phyloP scores from a whole-genome alignment of 2,888 invertebrate genomes.

The Drosophila diplacantha region DNA sequence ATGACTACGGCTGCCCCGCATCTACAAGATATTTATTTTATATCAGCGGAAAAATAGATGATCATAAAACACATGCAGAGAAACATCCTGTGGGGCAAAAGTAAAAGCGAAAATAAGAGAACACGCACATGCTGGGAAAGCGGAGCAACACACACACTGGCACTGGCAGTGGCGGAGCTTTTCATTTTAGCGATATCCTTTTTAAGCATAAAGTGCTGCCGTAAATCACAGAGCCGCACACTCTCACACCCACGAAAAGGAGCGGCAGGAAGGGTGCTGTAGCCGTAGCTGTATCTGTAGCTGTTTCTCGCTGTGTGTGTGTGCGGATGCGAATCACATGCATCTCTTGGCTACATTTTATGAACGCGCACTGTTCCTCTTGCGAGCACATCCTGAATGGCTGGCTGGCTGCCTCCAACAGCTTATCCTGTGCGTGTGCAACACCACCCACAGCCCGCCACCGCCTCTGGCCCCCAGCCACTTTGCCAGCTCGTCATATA shows the following conservation, averaged over 20 bases:
- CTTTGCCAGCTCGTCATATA: slow-evolving; percentile 54
- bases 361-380: slow-evolving; percentile 65
- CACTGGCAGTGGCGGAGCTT: slow-evolving; percentile 61
- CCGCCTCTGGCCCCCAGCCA: slow-evolving; percentile 39
- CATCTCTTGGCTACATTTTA: slow-evolving; percentile 73
- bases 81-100: slow-evolving; percentile 65
- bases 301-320: slow-evolving; percentile 27
- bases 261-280: slow-evolving; percentile 48
- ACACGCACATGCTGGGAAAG: slow-evolving; percentile 32
- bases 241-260: slow-evolving; percentile 23
- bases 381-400: slow-evolving; percentile 60
- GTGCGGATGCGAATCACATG: slow-evolving; percentile 68
- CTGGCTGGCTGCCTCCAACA: slow-evolving; percentile 19
- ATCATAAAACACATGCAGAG: slow-evolving; percentile 71
- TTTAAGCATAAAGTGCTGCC: slow-evolving; percentile 75
- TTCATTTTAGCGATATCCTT: slow-evolving; percentile 75
- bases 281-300: slow-evolving; percentile 35
- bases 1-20: slow-evolving; percentile 53
- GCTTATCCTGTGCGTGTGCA: slow-evolving; percentile 45
- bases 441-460: slow-evolving; percentile 1
- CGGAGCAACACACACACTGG: slow-evolving; percentile 33
- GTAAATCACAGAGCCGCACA: slow-evolving; percentile 74
- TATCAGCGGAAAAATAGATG: slow-evolving; percentile 73
- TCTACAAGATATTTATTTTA: slow-evolving; percentile 72
- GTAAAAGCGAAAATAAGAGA: slow-evolving; percentile 60